Percentiles rank a stretch among this genome's conserved stretches.
Conservation (phyloP, 2,888 invertebrate genomes). For the Ethmia dodecea region DNA sequence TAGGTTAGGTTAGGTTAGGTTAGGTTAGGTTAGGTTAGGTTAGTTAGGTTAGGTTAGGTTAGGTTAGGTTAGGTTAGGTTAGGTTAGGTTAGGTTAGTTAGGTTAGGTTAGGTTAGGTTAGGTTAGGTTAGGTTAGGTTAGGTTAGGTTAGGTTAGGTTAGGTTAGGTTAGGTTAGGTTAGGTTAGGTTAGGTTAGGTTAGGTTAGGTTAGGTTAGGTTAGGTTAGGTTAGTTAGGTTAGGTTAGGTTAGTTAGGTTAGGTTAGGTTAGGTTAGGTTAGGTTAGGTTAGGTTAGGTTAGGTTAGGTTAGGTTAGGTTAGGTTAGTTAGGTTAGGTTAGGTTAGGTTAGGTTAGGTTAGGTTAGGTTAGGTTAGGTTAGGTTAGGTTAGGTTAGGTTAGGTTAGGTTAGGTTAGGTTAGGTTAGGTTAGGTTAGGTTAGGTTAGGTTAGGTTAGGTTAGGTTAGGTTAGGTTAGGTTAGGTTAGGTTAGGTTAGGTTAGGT, state of each 20-base stretch:
- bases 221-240: conserved; percentile 13
- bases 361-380: conserved; percentile 6
- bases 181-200: conserved; percentile 15
- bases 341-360: conserved; percentile 12
- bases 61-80: conserved; percentile 16
- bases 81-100: conserved; percentile 15
- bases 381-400: conserved; percentile 3
- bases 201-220: conserved; percentile 14
- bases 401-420: conserved; percentile 3
- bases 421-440: conserved; percentile 3
- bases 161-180: conserved; percentile 14
- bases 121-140: conserved; percentile 15
- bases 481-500: background rate
- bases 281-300: conserved; percentile 20
- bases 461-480: conserved; percentile 1
- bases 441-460: conserved; percentile 3
- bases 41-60: conserved; percentile 14
- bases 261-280: conserved; percentile 19
- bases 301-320: conserved; percentile 18
- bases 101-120: conserved; percentile 15
- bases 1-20: conserved; percentile 8
- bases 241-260: conserved; percentile 12
- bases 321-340: conserved; percentile 19
- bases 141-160: conserved; percentile 19
- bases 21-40: conserved; percentile 13